Conservation (phyloP, 2,888 invertebrate species). For the Pachycephus smyrnensis region DNA sequence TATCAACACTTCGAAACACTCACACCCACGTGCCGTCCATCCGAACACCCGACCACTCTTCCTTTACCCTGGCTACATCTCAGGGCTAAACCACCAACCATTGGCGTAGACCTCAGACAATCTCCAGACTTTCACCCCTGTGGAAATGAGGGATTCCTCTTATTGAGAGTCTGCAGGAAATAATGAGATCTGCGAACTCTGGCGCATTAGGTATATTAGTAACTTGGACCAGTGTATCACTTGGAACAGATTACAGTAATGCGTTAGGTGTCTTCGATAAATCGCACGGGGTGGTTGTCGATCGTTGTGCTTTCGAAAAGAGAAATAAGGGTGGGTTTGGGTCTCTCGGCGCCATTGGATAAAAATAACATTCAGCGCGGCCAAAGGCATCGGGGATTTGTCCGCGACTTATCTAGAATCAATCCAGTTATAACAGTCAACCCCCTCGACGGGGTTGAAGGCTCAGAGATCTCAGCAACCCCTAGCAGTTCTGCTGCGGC, state of each 20-base stretch:
- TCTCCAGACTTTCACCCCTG: not conserved
- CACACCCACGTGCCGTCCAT: constrained; percentile 28
- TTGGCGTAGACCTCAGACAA: constrained; percentile 12
- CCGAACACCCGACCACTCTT: constrained; percentile 11
- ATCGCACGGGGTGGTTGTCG: not conserved
- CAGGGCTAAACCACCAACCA: constrained; percentile 17
- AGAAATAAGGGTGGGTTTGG: not conserved
- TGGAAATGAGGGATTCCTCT: not conserved
- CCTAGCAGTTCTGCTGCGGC: not conserved
- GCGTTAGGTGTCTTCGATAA: not conserved
- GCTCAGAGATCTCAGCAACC: constrained; percentile 21
- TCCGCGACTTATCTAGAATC: constrained; percentile 58
- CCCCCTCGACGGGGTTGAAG: constrained; percentile 20
- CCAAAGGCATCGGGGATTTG: constrained; percentile 49
- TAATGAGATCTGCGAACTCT: not conserved
- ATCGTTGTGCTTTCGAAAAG: not conserved
- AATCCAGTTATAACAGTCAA: constrained; percentile 52
- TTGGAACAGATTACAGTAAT: not conserved
- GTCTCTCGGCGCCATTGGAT: constrained; percentile 36
- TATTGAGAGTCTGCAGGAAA: not conserved
- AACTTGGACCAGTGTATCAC: not conserved
- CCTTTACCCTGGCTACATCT: constrained; percentile 10
- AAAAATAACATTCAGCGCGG: constrained; percentile 46
- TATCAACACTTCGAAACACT: constrained; percentile 44
- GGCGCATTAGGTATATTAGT: not conserved